Conservation (phyloP, 2,888 invertebrate genomes). For the Trissolcus brochymenae region DNA sequence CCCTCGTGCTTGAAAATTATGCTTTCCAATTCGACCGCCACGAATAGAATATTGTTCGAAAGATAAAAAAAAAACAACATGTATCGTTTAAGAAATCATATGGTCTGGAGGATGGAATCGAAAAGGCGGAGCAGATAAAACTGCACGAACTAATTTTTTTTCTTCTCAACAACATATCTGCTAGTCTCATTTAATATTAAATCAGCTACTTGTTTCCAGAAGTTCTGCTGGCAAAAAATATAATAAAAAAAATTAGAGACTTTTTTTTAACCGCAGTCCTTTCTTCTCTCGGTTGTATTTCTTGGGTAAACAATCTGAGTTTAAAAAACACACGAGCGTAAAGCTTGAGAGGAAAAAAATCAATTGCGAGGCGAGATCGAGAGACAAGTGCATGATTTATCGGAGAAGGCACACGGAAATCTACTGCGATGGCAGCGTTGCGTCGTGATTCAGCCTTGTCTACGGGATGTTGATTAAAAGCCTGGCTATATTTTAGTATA, state of each 20-base stretch:
- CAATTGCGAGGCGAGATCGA: conserved; percentile 5
- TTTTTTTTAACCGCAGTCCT: no score
- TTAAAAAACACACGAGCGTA: conserved; percentile 9
- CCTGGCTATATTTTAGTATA: conserved; percentile 55
- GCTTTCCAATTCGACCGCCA: conserved; percentile 23
- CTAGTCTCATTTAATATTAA: no score
- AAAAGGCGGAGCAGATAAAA: neutral
- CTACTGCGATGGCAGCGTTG: conserved; percentile 12
- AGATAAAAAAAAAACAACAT: conserved; percentile 14
- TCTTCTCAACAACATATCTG: neutral
- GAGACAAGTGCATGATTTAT: conserved; percentile 20
- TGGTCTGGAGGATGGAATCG: conserved; percentile 3
- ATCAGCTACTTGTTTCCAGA: no score
- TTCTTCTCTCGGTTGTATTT: no score
- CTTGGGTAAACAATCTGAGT: neutral
- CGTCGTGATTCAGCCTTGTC: conserved; percentile 43
- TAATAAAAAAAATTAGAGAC: no score
- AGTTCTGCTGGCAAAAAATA: no score
- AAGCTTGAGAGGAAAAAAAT: conserved; percentile 3
- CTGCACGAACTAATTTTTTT: conserved; percentile 7
- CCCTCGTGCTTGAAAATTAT: conserved; percentile 24
- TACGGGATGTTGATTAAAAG: conserved; percentile 59
- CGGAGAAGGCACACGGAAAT: conserved; percentile 22
- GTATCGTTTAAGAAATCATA: conserved; percentile 24
- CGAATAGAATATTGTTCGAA: conserved; percentile 13